A percentile compares a stretch with the other conserved stretches of the same genome.
phyloP scores from a whole-genome alignment of 2,797 vertebrate species.

The Loriculus beryllinus region DNA sequence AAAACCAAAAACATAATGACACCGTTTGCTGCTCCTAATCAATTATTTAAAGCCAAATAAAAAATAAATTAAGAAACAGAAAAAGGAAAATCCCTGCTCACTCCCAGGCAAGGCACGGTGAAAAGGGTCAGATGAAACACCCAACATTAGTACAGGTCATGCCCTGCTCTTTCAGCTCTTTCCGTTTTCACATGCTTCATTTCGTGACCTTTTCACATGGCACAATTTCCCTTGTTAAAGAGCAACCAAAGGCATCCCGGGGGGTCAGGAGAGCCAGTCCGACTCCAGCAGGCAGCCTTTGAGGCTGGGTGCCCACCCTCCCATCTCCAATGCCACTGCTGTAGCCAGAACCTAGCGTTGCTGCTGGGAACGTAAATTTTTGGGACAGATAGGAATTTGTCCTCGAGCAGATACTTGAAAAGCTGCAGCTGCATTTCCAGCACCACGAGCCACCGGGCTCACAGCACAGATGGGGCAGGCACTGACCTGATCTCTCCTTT shows the following conservation, averaged over 20 bases:
- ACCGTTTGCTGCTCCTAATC: background rate
- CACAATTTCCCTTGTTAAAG: accelerated
- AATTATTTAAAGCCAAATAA: background rate
- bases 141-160: accelerated
- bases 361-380: accelerated
- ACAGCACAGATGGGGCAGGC: background rate
- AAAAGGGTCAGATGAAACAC: background rate
- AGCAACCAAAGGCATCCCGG: background rate
- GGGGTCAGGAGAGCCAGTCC: background rate
- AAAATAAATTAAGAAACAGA: background rate
- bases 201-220: accelerated
- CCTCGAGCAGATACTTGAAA: background rate
- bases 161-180: background rate
- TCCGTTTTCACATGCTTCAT: accelerated
- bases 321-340: accelerated
- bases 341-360: accelerated
- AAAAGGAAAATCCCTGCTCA: background rate
- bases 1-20: background rate
- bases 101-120: accelerated
- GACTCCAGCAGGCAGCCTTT: accelerated
- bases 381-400: background rate
- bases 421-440: background rate
- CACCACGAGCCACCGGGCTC: background rate
- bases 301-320: background rate
- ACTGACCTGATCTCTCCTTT: background rate